Evolutionary conservation across 2,888 invertebrate species (phyloP).

Genomic region (Ectobius pallidus): DNA sequence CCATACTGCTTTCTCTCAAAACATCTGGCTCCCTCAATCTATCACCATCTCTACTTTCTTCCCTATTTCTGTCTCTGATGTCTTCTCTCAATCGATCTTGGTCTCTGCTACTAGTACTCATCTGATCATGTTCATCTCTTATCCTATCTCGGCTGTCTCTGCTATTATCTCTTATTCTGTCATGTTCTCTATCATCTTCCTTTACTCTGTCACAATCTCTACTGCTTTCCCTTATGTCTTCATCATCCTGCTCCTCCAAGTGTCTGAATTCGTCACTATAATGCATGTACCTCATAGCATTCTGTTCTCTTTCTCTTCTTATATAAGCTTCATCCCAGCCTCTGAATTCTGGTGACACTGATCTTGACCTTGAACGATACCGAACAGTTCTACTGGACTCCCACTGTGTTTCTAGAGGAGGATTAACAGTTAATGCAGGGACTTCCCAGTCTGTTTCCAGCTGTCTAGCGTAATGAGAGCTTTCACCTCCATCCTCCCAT

Average conservation of each 20-base stretch:
- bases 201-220: not conserved
- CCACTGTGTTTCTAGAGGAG: not conserved
- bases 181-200: not conserved
- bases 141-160: constrained; percentile 1
- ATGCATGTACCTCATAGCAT: not conserved
- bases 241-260: not conserved
- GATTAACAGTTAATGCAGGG: not conserved
- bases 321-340: not conserved
- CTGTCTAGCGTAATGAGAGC: not conserved
- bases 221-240: not conserved
- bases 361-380: constrained; percentile 2
- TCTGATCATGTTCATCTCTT: not conserved
- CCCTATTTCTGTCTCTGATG: constrained; percentile 10
- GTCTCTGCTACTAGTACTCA: not conserved
- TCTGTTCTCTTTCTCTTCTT: not conserved
- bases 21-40: not conserved
- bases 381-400: constrained; percentile 21
- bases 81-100: not conserved
- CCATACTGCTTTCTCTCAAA: not conserved
- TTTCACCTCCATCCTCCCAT: not conserved
- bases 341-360: constrained; percentile 18
- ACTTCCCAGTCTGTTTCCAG: not conserved
- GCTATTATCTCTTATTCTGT: not conserved
- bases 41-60: not conserved
- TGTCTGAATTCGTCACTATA: not conserved